Evolutionary conservation across 1,140 invertebrate species (phyloP).

Genomic region (Leptonema lineaticorne): DNA sequence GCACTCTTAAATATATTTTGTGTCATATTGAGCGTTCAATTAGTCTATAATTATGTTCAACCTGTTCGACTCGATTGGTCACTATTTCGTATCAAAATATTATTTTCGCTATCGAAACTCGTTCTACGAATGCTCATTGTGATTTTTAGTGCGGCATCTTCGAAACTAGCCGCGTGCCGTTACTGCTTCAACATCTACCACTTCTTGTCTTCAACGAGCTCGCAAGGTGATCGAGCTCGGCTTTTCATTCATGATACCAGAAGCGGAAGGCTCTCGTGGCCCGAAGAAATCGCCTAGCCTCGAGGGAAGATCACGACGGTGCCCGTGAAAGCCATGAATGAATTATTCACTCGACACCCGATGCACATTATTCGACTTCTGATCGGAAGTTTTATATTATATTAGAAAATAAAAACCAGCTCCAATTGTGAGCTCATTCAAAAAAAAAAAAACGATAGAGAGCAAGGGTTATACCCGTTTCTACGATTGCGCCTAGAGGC

Average conservation of each 20-base stretch:
- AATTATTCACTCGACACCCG: neutral
- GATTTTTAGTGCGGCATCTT: no score
- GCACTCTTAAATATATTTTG: no score
- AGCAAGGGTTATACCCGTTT: conserved; percentile 23
- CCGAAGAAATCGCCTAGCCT: conserved; percentile 25
- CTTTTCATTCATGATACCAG: conserved; percentile 21
- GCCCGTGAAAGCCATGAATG: neutral
- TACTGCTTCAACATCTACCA: neutral
- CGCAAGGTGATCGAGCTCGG: conserved; percentile 21
- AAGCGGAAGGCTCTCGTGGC: neutral
- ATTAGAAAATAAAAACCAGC: no score
- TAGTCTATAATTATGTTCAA: no score
- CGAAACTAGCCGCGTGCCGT: neutral
- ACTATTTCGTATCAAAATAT: no score
- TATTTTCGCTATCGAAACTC: no score
- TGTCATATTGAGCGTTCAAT: no score
- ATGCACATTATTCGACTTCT: neutral
- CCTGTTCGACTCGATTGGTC: no score
- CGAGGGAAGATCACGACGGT: conserved; percentile 28
- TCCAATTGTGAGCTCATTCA: no score
- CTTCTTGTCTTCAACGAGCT: neutral
- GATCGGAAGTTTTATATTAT: neutral
- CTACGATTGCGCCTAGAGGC: conserved; percentile 18
- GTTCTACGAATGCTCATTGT: no score
- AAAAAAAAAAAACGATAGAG: no score